Conservation (phyloP, 2,113 vertebrate genomes). For the Solenodon paradoxus region DNA sequence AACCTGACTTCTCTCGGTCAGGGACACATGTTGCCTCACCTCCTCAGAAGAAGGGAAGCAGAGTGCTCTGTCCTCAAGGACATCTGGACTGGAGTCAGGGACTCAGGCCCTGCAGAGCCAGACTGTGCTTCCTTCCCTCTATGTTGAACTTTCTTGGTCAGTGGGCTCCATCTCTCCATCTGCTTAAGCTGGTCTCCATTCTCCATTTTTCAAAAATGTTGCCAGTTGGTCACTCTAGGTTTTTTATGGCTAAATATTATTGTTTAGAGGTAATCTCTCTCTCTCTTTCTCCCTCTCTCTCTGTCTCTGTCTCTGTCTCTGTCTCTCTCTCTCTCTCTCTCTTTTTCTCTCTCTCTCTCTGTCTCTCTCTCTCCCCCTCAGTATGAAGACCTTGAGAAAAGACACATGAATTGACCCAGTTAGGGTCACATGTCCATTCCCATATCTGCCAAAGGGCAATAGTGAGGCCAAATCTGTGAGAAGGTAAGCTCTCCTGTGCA, state of each 20-base stretch:
- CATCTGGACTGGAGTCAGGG: not conserved
- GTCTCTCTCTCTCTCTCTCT: not conserved
- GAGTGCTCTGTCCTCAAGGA: not conserved
- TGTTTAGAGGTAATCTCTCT: not conserved
- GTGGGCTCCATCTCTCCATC: not conserved
- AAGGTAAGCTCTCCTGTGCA: not conserved
- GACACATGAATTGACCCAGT: too few species aligned
- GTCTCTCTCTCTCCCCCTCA: not conserved
- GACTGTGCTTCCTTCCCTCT: not conserved
- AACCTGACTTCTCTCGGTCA: not conserved
- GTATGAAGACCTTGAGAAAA: not conserved
- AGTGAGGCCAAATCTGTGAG: not conserved
- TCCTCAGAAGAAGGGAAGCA: not conserved
- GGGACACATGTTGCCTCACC: not conserved
- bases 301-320: not conserved
- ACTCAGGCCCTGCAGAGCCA: not conserved
- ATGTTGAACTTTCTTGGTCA: not conserved
- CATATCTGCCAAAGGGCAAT: not conserved
- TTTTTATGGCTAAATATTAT: not conserved
- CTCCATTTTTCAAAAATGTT: not conserved
- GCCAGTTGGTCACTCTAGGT: not conserved
- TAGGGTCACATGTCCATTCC: not conserved
- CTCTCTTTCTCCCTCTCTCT: not conserved
- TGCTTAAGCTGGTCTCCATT: not conserved
- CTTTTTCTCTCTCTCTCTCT: too few species aligned